Evolutionary conservation across 2,888 invertebrate genomes (phyloP), one percentile per base, ranked within the genome.

Genomic region (Clusia tigrina): DNA sequence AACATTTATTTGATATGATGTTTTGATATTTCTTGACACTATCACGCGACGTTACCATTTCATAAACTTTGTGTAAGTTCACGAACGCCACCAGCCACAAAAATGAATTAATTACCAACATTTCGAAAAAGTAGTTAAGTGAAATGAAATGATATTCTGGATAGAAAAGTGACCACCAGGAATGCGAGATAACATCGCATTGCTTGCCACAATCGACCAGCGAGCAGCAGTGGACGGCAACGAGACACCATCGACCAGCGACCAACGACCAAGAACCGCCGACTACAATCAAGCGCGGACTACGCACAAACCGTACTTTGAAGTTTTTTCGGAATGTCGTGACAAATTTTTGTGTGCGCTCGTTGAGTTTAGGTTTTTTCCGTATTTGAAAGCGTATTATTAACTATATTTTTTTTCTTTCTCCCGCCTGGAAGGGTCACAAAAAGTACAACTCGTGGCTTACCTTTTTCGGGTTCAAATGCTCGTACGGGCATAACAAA

Each of bases 11-110:
- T 81, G 82, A 81, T 81, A 81, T 81, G 80, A 81, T 82, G 80
- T 82, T 82, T 81, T 82, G 82, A 82, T 82, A 82, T 81, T 78
- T 80, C 74, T 79, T 82, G 82, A 82, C 82, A 82, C 81, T 79
- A 80, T 78, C 82, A 82, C 82, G 77, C 80, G 73, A 78, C 71
- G 73, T 67, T 67, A 65, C 65, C n/a, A n/a, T n/a, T 71, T 63
- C 62, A 62, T 63, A 60, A 63, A 25, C 56, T 51, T 32, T 58
- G 37, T 54, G 54, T 10, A 52, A 52, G 12, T 52, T 48, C 20
- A 52, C 52, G 24, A 52, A 22, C 24, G 10, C 18, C 54, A 54
- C 54, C 64, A 64, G 59, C 70, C 58, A 65, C 62, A 69, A 72
- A 73, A 77, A 77, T 77, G 76, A 81, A 80, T 79, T 80, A 80